Conservation (phyloP, 2,797 vertebrate species). For the Spondyliosoma cantharus region DNA sequence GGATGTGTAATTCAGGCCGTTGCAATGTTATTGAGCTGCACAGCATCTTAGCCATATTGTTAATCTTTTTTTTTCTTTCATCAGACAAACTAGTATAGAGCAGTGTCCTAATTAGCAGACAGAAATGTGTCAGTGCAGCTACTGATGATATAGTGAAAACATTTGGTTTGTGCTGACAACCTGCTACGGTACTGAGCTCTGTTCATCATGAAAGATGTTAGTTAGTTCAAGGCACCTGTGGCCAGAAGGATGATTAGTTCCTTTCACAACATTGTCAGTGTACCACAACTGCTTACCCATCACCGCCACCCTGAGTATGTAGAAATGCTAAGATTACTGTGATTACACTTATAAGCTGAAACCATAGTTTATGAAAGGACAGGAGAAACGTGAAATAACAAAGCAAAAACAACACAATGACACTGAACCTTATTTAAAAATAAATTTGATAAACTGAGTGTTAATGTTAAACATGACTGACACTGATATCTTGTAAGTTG, state of each 20-base stretch:
- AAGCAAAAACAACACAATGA: neutral
- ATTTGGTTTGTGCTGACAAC: neutral
- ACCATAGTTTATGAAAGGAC: neutral
- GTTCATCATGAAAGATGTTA: neutral
- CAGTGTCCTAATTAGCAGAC: neutral
- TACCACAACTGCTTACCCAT: neutral
- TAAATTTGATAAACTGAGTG: neutral
- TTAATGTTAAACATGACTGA: neutral
- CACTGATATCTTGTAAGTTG: neutral
- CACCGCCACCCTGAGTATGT: neutral
- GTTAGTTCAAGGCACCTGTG: constrained; percentile 12
- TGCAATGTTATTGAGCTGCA: neutral
- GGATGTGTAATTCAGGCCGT: neutral
- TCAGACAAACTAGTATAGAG: neutral
- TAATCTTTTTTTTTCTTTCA: neutral
- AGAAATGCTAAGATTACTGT: constrained; percentile 3
- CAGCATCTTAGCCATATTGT: neutral
- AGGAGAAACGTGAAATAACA: neutral
- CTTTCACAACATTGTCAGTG: constrained; percentile 9
- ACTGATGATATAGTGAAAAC: neutral
- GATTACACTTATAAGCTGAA: neutral
- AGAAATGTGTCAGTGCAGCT: neutral
- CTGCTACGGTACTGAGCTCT: neutral
- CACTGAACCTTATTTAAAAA: neutral
- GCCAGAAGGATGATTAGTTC: neutral